Evolutionary conservation across 1,140 invertebrate species (phyloP).

Genomic region (Rhopalosiphum padi): DNA sequence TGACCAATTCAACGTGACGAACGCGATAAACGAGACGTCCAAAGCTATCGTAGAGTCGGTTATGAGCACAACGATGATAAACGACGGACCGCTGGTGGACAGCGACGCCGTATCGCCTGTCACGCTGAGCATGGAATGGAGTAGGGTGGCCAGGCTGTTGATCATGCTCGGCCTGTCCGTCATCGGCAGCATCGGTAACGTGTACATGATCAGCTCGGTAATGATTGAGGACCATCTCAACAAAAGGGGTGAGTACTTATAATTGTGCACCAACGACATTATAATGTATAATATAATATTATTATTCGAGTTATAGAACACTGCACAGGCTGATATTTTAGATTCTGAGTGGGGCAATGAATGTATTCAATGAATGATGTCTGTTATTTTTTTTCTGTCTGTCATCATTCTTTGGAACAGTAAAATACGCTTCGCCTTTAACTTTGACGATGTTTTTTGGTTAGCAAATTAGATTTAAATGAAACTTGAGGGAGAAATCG

Average conservation of each 20-base stretch:
- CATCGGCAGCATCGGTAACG: conserved; percentile 75
- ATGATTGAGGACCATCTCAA: conserved; percentile 77
- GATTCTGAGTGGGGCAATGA: too few relatives aligned
- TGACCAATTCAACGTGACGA: background rate
- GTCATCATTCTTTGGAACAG: too few relatives aligned
- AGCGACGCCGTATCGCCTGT: conserved; percentile 65
- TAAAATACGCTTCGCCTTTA: too few relatives aligned
- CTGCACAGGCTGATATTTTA: background rate
- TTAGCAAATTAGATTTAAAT: too few relatives aligned
- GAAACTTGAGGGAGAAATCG: too few relatives aligned
- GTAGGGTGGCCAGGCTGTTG: conserved; percentile 72
- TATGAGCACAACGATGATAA: conserved; percentile 30
- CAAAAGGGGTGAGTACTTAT: conserved; percentile 69
- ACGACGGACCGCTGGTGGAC: conserved; percentile 34
- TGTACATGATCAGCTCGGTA: conserved; percentile 79
- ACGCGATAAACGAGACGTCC: background rate
- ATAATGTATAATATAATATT: background rate
- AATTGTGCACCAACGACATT: background rate
- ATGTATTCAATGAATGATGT: too few relatives aligned
- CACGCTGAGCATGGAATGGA: conserved; percentile 73
- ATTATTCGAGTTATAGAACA: background rate
- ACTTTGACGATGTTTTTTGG: too few relatives aligned
- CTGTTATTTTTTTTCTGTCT: too few relatives aligned
- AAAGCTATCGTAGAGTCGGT: background rate
- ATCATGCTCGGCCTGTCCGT: conserved; percentile 72